phyloP scores from a whole-genome alignment of 2,888 invertebrate species.

The Xylophagus ater region DNA sequence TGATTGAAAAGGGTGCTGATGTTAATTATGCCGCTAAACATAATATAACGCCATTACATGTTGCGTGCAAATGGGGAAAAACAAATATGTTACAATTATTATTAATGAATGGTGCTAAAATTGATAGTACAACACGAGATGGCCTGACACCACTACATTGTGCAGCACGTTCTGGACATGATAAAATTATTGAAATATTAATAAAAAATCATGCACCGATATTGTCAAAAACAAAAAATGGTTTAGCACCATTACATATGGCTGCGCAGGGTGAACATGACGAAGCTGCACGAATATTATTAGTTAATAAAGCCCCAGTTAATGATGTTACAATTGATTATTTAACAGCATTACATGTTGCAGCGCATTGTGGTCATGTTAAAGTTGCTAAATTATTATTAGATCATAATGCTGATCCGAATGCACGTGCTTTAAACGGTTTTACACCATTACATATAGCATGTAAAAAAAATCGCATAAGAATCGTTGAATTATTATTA shows the following conservation, averaged over 20 bases:
- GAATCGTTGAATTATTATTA: constrained; percentile 87
- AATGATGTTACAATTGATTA: constrained; percentile 99
- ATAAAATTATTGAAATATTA: constrained; percentile 81
- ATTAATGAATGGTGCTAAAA: constrained; percentile 78
- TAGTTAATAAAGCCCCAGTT: constrained; percentile 91
- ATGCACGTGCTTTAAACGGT: constrained; percentile 91
- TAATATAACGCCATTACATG: constrained; percentile 95
- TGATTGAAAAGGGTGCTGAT: constrained; percentile 86
- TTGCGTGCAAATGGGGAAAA: constrained; percentile 98
- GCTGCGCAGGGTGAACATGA: constrained; percentile 98
- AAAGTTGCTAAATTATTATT: constrained; percentile 84
- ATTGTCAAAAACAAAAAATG: constrained; percentile 90
- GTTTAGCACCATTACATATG: constrained; percentile 96
- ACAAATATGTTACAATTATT: constrained; percentile 83
- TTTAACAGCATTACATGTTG: constrained; percentile 91
- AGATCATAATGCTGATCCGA: constrained; percentile 92
- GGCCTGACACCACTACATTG: constrained; percentile 95
- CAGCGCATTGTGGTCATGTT: constrained; percentile 89
- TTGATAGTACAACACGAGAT: constrained; percentile 88
- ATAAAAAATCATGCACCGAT: constrained; percentile 86
- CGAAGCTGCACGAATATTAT: constrained; percentile 83
- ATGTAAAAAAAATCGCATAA: constrained; percentile 96
- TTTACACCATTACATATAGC: constrained; percentile 98
- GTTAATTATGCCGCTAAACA: constrained; percentile 95
- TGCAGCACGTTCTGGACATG: constrained; percentile 92